A percentile compares a stretch with the other conserved stretches of the same genome.
Evolutionary conservation across 53 echinoderm and acorn worm species (phyloP).

Genomic region (Patiria pectinifera): DNA sequence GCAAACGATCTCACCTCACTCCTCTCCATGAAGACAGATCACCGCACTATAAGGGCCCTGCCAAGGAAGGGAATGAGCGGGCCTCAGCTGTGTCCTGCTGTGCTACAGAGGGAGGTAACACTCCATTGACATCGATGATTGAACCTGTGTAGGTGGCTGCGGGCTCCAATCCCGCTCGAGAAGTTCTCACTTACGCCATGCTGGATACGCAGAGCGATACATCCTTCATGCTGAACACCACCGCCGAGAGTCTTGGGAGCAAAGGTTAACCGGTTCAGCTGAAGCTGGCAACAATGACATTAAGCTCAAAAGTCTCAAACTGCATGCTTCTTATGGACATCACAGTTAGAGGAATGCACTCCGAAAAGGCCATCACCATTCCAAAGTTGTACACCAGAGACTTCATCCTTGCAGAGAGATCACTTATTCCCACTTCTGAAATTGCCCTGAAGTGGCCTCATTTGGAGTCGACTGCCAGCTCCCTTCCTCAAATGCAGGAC

Average conservation of each 20-base stretch:
- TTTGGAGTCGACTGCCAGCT: conserved; percentile 36
- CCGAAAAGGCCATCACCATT: conserved; percentile 50
- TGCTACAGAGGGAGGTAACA: no score
- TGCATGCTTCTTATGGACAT: no score
- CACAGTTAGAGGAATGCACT: background rate
- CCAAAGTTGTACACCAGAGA: conserved; percentile 72
- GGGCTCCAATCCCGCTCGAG: background rate
- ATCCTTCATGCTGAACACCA: conserved; percentile 50
- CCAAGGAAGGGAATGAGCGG: background rate
- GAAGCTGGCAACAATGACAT: conserved; percentile 61
- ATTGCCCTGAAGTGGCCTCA: conserved; percentile 57
- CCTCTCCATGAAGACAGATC: conserved; percentile 42
- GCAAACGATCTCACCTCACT: conserved; percentile 17
- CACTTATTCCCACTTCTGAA: conserved; percentile 54
- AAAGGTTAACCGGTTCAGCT: conserved; percentile 33
- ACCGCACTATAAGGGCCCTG: background rate
- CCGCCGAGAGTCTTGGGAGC: background rate
- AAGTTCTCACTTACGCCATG: conserved; percentile 63
- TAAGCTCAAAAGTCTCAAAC: background rate
- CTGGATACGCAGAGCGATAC: conserved; percentile 69
- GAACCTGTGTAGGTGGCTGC: conserved; percentile 33
- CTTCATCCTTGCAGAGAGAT: conserved; percentile 62
- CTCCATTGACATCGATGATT: background rate
- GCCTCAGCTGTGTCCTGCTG: background rate
- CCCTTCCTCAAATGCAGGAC: conserved; percentile 32